Percentiles rank a stretch among this genome's conserved stretches.
Conservation (phyloP, 1,140 invertebrate genomes). For the Helicoverpa armigera region DNA sequence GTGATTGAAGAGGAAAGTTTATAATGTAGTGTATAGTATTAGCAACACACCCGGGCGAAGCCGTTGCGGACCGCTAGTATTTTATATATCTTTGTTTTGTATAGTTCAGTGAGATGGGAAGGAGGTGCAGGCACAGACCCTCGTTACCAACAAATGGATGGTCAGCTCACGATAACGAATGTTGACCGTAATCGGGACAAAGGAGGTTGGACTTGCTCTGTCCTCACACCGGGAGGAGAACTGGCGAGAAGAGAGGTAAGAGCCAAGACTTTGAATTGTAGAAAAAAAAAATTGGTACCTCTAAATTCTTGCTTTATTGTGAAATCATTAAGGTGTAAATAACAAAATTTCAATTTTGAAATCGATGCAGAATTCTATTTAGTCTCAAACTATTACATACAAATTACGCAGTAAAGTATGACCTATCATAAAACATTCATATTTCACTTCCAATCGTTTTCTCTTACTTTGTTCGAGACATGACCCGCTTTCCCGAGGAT, state of each 20-base stretch:
- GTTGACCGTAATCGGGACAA: slow-evolving; percentile 88
- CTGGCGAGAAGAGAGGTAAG: slow-evolving; percentile 89
- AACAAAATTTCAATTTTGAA: too few relatives aligned
- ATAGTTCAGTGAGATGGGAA: slow-evolving; percentile 84
- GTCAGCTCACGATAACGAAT: slow-evolving; percentile 90
- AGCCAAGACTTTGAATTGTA: neutral
- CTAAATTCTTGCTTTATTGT: too few relatives aligned
- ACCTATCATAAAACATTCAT: slow-evolving; percentile 14
- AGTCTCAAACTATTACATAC: neutral
- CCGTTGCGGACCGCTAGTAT: too few relatives aligned
- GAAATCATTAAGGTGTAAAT: too few relatives aligned
- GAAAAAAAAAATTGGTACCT: too few relatives aligned
- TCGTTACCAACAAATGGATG: slow-evolving; percentile 88
- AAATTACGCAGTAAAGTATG: neutral
- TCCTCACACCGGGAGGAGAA: slow-evolving; percentile 90
- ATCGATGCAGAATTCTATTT: too few relatives aligned
- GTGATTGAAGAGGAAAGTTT: too few relatives aligned
- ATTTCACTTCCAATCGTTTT: slow-evolving; percentile 20
- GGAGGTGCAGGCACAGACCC: slow-evolving; percentile 77
- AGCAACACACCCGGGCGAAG: too few relatives aligned
- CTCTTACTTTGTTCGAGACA: slow-evolving; percentile 17
- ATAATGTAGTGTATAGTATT: too few relatives aligned
- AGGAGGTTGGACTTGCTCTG: slow-evolving; percentile 91
- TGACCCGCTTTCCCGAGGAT: slow-evolving; percentile 6
- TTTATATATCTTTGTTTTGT: neutral